Base-by-base conservation (phyloP, 2,888 invertebrate species). In the Amiota minor region DNA sequence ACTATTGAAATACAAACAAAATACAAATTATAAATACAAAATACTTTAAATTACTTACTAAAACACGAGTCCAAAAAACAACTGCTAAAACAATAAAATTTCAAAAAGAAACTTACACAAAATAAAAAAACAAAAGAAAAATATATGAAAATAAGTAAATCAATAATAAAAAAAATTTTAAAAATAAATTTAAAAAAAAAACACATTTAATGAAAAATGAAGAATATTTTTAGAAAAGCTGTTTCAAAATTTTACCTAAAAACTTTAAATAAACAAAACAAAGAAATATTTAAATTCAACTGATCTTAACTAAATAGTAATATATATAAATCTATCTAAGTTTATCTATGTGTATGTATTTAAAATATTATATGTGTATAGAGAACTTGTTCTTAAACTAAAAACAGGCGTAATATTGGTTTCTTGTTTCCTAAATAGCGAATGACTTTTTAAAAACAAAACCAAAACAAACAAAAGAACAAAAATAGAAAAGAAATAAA, bases 361-460 rank as follows among this genome's bases (percentile, higher is more conserved):
- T 35, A 35, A 4, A 4, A 35, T 35, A 35, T 35, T 6, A 35
- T 35, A 35, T 35, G 12, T 53, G 53, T 53, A 53, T 2, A 53
- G 16, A 49, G 35, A 47, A 47, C 35, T 65, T 65, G 47, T 65
- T 65, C 65, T 46, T 65, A 45, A 65, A 65, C 47, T 47, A 18
- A 65, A 65, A 65, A 65, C 65, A 65, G 65, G 65, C 65, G 65
- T 65, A 16, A 20, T 18, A 65, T 65, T 65, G 65, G 65, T 65
- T 65, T 65, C 65, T 65, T 65, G 65, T 65, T 47, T 65, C 65
- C 47, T 65, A 65, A 45, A 23, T 47, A 65, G 18, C 65, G 47
- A 65, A 65, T 35, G n/a, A 45, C 35, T 35, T 35, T 62, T 23
- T 35, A 16, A 56, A 16, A 11, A 20, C 20, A 62, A 62, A 62